Conservation (phyloP, 2,888 invertebrate species). For the Pimpla rufipes region DNA sequence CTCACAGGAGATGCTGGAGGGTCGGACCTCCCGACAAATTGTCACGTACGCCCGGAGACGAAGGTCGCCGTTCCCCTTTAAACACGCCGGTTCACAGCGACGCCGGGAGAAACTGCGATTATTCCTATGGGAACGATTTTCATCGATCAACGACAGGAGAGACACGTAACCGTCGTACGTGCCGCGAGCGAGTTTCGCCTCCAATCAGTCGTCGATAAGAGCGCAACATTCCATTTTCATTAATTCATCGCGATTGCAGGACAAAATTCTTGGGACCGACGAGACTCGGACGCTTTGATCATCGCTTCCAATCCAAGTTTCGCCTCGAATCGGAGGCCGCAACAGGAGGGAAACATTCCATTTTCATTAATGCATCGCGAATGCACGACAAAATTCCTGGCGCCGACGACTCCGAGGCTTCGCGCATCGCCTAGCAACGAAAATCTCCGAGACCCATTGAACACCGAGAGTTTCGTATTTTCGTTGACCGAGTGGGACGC, state of each 20-base stretch:
- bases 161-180: slow-evolving; percentile 5
- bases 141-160: slow-evolving; percentile 29
- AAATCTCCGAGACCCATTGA: background rate
- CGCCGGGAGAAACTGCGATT: background rate
- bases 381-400: no score
- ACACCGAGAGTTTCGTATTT: slow-evolving; percentile 5
- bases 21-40: background rate
- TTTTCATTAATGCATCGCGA: no score
- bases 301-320: no score
- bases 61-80: background rate
- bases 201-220: slow-evolving; percentile 8
- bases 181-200: background rate
- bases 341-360: no score
- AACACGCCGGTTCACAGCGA: background rate
- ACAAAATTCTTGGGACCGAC: slow-evolving; percentile 7
- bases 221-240: slow-evolving; percentile 7
- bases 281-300: background rate
- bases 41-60: background rate
- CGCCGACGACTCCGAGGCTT: no score
- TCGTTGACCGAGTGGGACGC: background rate
- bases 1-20: background rate
- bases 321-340: no score
- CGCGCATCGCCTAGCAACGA: background rate
- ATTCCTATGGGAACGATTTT: slow-evolving; percentile 17
- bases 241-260: slow-evolving; percentile 13